Conservation (phyloP, 2,113 vertebrate species). For the Dolichotis patagonum region DNA sequence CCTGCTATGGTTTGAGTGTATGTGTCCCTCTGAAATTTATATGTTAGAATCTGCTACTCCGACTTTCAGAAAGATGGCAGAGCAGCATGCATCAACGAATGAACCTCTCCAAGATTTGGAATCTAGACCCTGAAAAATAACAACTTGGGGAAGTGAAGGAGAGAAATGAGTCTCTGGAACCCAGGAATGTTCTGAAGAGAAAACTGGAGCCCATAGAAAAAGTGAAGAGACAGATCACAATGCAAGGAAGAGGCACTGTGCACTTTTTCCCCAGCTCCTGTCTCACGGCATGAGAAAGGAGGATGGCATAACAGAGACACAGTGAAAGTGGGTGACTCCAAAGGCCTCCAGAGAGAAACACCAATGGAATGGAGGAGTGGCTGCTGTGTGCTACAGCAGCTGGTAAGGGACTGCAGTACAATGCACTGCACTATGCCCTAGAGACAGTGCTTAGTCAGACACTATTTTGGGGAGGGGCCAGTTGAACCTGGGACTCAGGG, state of each 20-base stretch:
- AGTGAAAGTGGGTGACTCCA: neutral
- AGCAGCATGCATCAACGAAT: neutral
- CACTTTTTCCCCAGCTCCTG: neutral
- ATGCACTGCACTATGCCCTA: neutral
- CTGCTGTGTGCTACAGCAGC: neutral
- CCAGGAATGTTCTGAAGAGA: neutral
- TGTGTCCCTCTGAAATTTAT: neutral
- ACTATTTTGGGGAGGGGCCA: neutral
- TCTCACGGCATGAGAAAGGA: neutral
- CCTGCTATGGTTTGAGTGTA: neutral
- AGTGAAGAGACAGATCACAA: neutral
- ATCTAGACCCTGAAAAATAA: neutral
- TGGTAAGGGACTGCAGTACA: neutral
- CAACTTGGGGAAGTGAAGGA: neutral
- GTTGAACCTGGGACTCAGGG: neutral
- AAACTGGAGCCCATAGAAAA: neutral
- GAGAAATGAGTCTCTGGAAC: neutral
- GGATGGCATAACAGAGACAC: neutral
- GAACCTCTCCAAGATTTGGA: neutral
- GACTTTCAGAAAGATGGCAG: neutral
- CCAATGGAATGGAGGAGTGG: neutral
- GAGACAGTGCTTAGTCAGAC: neutral
- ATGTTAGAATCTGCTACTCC: neutral
- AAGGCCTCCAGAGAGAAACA: neutral
- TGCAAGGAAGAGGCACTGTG: neutral